Conservation (phyloP, 2,113 vertebrate species). For the Misgurnus mizolepis region DNA sequence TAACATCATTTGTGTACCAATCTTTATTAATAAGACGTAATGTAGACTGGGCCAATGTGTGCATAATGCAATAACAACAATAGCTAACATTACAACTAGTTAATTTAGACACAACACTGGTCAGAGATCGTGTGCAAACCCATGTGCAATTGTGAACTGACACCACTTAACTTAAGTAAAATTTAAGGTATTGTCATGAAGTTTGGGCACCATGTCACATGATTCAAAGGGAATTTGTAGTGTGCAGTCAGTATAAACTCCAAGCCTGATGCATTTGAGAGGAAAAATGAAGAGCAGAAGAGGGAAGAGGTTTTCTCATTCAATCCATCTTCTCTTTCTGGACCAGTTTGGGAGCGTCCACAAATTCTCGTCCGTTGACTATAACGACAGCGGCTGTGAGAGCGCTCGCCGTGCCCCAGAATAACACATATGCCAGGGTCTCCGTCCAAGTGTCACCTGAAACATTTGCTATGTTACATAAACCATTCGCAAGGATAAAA, state of each 20-base stretch:
- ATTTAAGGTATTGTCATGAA: background rate
- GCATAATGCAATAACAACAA: constrained; percentile 3
- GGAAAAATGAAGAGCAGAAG: constrained; percentile 44
- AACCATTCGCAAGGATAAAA: background rate
- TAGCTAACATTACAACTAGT: background rate
- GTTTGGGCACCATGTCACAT: constrained; percentile 21
- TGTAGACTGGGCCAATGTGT: no score
- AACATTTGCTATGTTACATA: background rate
- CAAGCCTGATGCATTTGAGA: constrained; percentile 38
- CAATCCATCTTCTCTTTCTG: constrained; percentile 99
- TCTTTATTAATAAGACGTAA: background rate
- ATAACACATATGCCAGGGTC: constrained; percentile 91
- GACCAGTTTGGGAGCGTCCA: constrained; percentile 93
- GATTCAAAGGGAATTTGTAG: background rate
- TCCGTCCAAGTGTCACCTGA: constrained; percentile 96
- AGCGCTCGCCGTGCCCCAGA: constrained; percentile 90
- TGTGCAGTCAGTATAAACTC: constrained; percentile 42
- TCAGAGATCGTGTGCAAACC: constrained; percentile 1
- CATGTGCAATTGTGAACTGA: background rate
- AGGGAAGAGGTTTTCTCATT: constrained; percentile 76
- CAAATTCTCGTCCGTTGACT: constrained; percentile 95
- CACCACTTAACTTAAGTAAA: background rate
- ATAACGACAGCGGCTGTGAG: constrained; percentile 91
- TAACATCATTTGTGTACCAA: no score
- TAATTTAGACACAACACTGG: background rate